These are phyloP conservation scores for Melanerpes aurifrons DNA, from an alignment of 2,113 vertebrate species.

Conservation along the genomic window DNA sequence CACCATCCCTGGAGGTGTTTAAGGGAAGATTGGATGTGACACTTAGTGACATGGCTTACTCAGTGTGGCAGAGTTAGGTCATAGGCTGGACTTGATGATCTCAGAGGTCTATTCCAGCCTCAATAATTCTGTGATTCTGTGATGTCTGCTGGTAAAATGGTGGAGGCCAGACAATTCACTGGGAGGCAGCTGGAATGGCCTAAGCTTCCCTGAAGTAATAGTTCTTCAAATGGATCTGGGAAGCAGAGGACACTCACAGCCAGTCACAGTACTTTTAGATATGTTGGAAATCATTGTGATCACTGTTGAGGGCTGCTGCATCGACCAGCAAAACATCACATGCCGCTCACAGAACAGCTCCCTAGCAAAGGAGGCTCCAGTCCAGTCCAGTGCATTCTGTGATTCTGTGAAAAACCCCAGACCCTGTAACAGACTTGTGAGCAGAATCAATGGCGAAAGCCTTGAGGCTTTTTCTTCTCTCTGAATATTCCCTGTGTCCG, in stretches of 20 bases:
- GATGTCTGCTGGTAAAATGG: not conserved
- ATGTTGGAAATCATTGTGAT: not conserved
- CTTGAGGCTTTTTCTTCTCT: not conserved
- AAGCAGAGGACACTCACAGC: not conserved
- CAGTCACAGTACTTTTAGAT: not conserved
- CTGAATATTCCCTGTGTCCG: not conserved
- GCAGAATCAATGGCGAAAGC: not conserved
- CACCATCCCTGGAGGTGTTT: too few relatives aligned
- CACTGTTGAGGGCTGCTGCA: rapidly evolving
- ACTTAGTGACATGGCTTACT: too few relatives aligned
- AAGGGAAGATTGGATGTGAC: too few relatives aligned
- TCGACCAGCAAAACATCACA: not conserved
- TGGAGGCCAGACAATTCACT: not conserved
- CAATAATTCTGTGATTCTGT: not conserved
- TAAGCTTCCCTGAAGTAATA: not conserved
- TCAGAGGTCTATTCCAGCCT: too few relatives aligned
- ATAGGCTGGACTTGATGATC: too few relatives aligned
- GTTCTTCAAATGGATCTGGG: not conserved
- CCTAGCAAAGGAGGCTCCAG: not conserved
- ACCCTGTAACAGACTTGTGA: rapidly evolving
- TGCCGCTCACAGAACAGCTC: not conserved
- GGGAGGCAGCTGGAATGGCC: not conserved
- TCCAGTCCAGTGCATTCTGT: too few relatives aligned
- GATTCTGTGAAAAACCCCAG: rapidly evolving
- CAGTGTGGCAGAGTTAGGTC: too few relatives aligned